Base-by-base conservation (phyloP, 2,888 invertebrate genomes). In the Sarcophaga caerulescens region DNA sequence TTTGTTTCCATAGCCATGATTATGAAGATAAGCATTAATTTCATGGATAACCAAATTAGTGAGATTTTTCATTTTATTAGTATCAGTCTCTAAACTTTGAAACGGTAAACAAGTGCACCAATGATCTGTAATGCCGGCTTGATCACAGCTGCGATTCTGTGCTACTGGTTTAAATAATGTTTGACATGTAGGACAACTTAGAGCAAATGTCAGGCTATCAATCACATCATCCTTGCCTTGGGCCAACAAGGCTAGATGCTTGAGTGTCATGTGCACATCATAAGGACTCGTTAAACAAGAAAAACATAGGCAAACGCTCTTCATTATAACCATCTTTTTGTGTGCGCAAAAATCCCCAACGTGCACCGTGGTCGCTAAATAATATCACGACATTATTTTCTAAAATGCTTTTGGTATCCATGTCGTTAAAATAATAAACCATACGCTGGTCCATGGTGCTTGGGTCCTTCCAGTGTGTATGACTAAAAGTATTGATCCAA, bases 401-500 rank as follows among this genome's bases (percentile, higher is more conserved):
- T 44, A 95, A 89, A 12, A 95, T 93, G 0, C 95, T 95, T 0
- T 94, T 94, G 14, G 93, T 92, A 1, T 94, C 92, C 59, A 96
- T 90, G 45, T 94, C 93, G 74, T 94, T 92, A 45, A 96, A 93
- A 88, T 95, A 95, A 45, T 93, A 91, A 65, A 94, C 92, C 66
- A 96, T 91, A 65, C 94, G 94, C 2, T 89, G 90, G 89, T 97
- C 97, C 93, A 96, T 95, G n/a, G 94, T 93, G 11, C 95, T 94
- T 0, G 95, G 94, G 1, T 94, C 94, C 88, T 94, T 95, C 62
- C 95, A 93, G 66, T 94, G 93, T 77, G 96, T 95, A 90, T 96
- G 96, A 87, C 95, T 96, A 84, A 96, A 95, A n/a, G 95, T 95
- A 89, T 96, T 96, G 88, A 95, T 94, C 96, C 96, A 96, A 90